Evolutionary conservation across 2,797 vertebrate genomes (phyloP).

Genomic region (Lacerta bilineata): DNA sequence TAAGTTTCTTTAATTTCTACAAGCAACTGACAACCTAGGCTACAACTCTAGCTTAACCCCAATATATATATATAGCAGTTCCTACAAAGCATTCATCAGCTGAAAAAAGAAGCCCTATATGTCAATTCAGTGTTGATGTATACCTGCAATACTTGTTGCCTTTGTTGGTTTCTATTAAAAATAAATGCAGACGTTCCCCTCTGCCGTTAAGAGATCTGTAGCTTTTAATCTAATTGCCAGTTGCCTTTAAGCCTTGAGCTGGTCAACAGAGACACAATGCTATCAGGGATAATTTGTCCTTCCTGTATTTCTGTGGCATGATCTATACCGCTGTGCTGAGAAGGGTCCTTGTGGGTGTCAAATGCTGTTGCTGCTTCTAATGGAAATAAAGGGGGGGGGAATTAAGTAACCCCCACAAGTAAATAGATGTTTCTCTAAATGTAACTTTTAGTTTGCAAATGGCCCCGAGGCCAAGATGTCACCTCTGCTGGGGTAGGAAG

Average conservation of each 20-base stretch:
- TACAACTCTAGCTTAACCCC: constrained; percentile 47
- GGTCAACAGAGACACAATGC: constrained; percentile 71
- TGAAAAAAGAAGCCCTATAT: constrained; percentile 55
- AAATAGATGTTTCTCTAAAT: constrained; percentile 73
- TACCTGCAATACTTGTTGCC: constrained; percentile 32
- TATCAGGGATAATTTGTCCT: constrained; percentile 77
- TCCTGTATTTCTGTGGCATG: constrained; percentile 75
- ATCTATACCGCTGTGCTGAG: constrained; percentile 73
- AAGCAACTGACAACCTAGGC: constrained; percentile 54
- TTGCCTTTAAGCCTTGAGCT: constrained; percentile 75
- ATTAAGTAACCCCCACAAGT: constrained; percentile 40
- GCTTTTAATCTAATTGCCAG: constrained; percentile 73
- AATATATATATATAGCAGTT: background rate
- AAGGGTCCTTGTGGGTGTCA: constrained; percentile 78
- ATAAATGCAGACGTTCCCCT: constrained; percentile 35
- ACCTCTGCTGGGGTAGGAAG: constrained; percentile 48
- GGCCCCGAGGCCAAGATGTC: constrained; percentile 62
- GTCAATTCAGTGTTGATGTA: constrained; percentile 46
- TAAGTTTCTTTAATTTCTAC: constrained; percentile 57
- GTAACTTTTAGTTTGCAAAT: constrained; percentile 64
- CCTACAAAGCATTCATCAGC: constrained; percentile 54
- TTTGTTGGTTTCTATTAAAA: constrained; percentile 61
- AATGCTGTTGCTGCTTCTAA: constrained; percentile 67
- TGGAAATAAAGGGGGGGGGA: constrained; percentile 63
- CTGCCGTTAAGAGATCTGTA: constrained; percentile 61